phyloP scores from a whole-genome alignment of 2,797 vertebrate genomes.

The Acrossocheilus fasciatus region DNA sequence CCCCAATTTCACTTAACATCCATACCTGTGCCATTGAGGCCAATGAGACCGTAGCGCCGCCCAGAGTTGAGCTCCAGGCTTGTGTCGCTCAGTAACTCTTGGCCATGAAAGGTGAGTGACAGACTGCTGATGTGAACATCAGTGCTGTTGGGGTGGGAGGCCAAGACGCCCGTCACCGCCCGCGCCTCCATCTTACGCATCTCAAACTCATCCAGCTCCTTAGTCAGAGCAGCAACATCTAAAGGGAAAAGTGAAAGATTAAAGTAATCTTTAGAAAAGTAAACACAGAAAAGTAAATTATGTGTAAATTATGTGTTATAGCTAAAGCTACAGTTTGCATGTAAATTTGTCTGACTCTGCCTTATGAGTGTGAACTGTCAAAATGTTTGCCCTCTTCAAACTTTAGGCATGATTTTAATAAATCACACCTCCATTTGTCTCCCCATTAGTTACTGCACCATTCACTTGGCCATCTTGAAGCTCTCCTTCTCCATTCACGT shows the following conservation, averaged over 20 bases:
- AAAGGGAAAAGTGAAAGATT: neutral
- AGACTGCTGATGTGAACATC: constrained; percentile 97
- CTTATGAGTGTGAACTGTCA: neutral
- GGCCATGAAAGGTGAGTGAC: constrained; percentile 95
- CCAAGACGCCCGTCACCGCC: constrained; percentile 92
- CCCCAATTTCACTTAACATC: neutral
- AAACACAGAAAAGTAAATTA: neutral
- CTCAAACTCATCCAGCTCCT: constrained; percentile 94
- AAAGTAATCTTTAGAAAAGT: too few relatives aligned
- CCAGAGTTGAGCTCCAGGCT: constrained; percentile 95
- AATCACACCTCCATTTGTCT: constrained; percentile 42
- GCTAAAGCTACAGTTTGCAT: neutral
- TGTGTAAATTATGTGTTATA: neutral
- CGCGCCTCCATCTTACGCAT: constrained; percentile 91
- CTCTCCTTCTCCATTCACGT: constrained; percentile 78
- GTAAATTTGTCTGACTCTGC: neutral
- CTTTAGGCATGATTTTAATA: neutral
- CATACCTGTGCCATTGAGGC: constrained; percentile 92
- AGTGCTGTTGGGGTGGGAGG: constrained; percentile 97
- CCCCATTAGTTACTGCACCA: constrained; percentile 63
- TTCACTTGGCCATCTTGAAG: constrained; percentile 67
- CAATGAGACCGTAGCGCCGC: constrained; percentile 94
- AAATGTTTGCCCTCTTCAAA: neutral
- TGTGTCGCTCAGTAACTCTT: constrained; percentile 95
- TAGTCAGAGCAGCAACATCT: constrained; percentile 85